Evolutionary conservation across 2,888 invertebrate species (phyloP), one percentile per base, ranked within the genome.

Genomic region (Dryomyza anilis): DNA sequence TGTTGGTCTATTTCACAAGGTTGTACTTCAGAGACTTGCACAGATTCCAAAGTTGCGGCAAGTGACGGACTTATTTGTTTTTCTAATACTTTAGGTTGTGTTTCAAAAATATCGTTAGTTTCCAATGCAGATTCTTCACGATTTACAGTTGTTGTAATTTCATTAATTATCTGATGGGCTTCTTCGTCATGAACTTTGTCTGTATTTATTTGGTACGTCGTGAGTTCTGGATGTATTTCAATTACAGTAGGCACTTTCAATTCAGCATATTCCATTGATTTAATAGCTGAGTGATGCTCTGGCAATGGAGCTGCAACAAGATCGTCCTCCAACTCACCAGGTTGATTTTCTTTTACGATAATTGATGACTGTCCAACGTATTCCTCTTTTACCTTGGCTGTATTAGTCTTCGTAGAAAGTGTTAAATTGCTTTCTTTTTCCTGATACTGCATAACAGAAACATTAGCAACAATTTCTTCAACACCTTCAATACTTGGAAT

Each of bases 251-350:
- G 73, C 27, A 84, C 83, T 75, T 84, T 86, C 0, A 87, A 73
- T n/a, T 83, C 76, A 67, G 83, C 81, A 0, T 82, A 77, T 14
- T 82, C 74, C 72, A 79, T 64, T 12, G 70, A 60, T 55, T 70
- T 58, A 3, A 53, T 61, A 1, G 79, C 79, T 2, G 25, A 50
- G 53, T 79, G 77, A 8, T 69, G 60, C 14, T 84, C 79, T 12
- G 75, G 75, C 71, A 76, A 79, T 53, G 77, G 74, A 16, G 84
- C 25, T 3, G 16, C 68, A 25, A 78, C 45, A 19, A 92, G 81
- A 30, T 84, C 80, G 27, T 85, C 85, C 83, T 92, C 93, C 69
- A 86, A 87, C 81, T 93, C 92, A 36, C 87, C 85, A 0, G 84
- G 79, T 74, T 89, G 87, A 0, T 87, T 87, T 80, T 91, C 87